These are phyloP conservation scores for Istiophorus platypterus DNA, from an alignment of 2,113 vertebrate genomes.

Conservation along the genomic window DNA sequence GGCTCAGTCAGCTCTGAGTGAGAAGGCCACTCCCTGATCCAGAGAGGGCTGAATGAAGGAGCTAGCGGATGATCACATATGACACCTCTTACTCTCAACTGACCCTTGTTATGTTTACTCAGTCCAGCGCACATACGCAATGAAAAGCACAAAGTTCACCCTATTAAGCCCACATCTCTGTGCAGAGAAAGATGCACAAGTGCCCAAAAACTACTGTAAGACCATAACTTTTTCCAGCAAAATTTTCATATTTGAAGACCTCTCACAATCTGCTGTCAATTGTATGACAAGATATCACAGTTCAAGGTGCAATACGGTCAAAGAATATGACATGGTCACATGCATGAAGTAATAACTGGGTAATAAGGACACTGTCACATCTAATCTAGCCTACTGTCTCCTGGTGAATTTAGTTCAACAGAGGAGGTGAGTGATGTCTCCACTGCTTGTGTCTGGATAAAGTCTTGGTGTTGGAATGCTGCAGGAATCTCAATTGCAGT, in stretches of 20 bases:
- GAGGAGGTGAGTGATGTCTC: slow-evolving; percentile 19
- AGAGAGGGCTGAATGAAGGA: slow-evolving; percentile 35
- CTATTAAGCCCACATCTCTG: not conserved
- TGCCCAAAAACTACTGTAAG: not conserved
- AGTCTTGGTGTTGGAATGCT: slow-evolving; percentile 48
- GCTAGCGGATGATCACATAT: slow-evolving; percentile 21
- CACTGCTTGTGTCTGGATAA: slow-evolving; percentile 27
- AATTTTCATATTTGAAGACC: not conserved
- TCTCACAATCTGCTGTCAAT: not conserved
- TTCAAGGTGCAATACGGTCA: slow-evolving; percentile 6
- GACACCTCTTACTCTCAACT: not conserved
- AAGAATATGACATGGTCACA: not conserved
- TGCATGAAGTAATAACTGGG: slow-evolving; percentile 16
- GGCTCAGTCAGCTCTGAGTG: slow-evolving; percentile 47
- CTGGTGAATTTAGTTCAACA: not conserved
- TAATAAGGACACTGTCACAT: slow-evolving; percentile 12
- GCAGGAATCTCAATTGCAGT: slow-evolving; percentile 50
- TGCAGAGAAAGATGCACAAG: not conserved
- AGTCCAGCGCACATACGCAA: not conserved
- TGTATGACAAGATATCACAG: not conserved
- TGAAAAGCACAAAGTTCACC: not conserved
- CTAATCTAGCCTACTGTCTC: not conserved
- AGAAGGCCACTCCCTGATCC: slow-evolving; percentile 68
- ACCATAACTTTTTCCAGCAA: not conserved
- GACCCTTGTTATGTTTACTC: not conserved